Base-by-base conservation (phyloP, 2,888 invertebrate species). In the Poecilobothrus nobilitatus region DNA sequence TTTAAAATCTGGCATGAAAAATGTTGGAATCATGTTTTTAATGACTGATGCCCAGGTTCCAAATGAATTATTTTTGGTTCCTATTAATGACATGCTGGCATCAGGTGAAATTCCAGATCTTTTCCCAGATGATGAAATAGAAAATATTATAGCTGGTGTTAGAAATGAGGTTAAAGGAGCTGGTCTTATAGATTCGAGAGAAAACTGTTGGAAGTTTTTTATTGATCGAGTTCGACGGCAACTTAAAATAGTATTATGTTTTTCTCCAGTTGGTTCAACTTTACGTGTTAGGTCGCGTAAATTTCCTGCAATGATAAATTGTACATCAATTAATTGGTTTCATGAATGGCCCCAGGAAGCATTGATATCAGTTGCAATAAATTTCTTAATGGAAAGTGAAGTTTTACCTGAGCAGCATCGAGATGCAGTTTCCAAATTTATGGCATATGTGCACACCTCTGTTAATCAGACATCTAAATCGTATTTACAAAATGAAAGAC, bases 271-370 rank as follows among this genome's bases (percentile, higher is more conserved):
- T 65, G 97, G 97, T 15, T 93, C 93, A 18, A 96, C 96, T 1
- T 85, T 97, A 69, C 85, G 97, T 76, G 91, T 97, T 41, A 86
- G 97, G 73, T 92, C 95, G 33, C 86, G 97, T 74, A 97, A 97
- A 84, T 97, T 97, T 81, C 97, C 97, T 0, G 96, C 97, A 10
- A 88, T 97, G 71, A 94, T 95, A 73, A 97, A 95, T 82, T 94
- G 95, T 76, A 95, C 97, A 8, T 91, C 92, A 68, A 95, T 97
- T 73, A 95, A 97, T 80, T 97, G 97, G 97, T 97, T 97, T 83
- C 97, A 97, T 78, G 97, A 97, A 81, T 97, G 97, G 97, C 97
- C 97, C 3, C 94, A 96, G 83, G 96, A 97, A 82, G 97, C 97
- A 68, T 84, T 97, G 70, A 91, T 96, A 71, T 96, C 96, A 9